Base-by-base conservation (phyloP, 2,888 invertebrate genomes). In the Clistopyga incitator region DNA sequence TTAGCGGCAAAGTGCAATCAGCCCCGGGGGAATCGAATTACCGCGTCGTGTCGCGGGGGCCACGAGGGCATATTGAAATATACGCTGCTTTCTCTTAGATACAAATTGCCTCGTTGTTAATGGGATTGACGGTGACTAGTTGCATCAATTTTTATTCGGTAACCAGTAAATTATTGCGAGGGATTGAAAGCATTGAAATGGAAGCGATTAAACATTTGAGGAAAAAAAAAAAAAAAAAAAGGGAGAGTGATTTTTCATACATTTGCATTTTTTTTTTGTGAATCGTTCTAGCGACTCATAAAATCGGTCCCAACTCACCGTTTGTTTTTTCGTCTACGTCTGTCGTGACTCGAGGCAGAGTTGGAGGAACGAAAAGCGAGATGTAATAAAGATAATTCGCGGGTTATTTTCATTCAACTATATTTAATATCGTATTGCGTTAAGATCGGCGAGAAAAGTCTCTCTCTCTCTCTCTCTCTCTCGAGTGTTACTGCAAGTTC, bases 351-450 rank as follows among this genome's bases (percentile, higher is more conserved):
- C 45, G 45, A 25, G 29, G 29, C 45, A 23, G 59, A 80, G 74
- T 74, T 67, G 52, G 67, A 74, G 56, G 50, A 59, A 59, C 68
- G 59, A 80, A 80, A 56, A 56, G 34, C 42, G 54, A 61, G 68
- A 68, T 59, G 75, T 61, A 56, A 80, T 80, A 67, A 74, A 68
- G 74, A 68, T 74, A 68, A 80, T 80, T 80, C 67, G 68, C 47
- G 67, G 25, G 59, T 47, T 61, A 23, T 74, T 79, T 20, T 67
- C 11, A 50, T 61, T 23, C n/a, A 25, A 61, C 59, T 68, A 56
- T 61, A 54, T 67, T 56, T 34, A 50, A 50, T 59, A 61, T 75
- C 25, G 23, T 29, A 38, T 42, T 67, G 38, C 13, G 34, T 23
- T 50, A 15, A 15, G 52, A 42, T 25, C 20, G 61, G 11, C 15